These are phyloP conservation scores for Nematolebias whitei DNA, from an alignment of 2,113 vertebrate genomes.

Conservation along the genomic window DNA sequence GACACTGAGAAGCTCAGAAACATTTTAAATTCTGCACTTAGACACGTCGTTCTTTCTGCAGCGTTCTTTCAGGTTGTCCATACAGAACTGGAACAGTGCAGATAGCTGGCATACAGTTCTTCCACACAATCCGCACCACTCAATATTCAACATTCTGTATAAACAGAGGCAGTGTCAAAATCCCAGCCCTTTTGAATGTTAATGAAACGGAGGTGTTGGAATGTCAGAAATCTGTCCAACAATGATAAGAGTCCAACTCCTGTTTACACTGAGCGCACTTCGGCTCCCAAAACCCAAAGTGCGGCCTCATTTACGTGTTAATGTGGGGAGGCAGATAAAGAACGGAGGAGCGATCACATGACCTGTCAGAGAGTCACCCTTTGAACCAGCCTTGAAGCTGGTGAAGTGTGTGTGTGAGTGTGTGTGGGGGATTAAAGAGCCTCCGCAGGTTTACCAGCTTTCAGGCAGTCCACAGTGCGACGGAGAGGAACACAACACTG, in stretches of 20 bases:
- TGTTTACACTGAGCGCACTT: conserved; percentile 80
- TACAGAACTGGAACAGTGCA: conserved; percentile 40
- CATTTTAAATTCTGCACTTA: not conserved
- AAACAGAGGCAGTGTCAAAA: conserved; percentile 79
- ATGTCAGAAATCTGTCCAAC: conserved; percentile 83
- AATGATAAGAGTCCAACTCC: conserved; percentile 81
- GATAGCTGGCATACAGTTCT: conserved; percentile 58
- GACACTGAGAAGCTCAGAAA: conserved; percentile 13
- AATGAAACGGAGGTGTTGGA: conserved; percentile 79
- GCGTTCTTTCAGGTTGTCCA: conserved; percentile 26
- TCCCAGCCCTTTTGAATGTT: conserved; percentile 75
- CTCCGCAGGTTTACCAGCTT: conserved; percentile 77
- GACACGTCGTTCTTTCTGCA: conserved; percentile 6
- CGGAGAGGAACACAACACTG: conserved; percentile 57
- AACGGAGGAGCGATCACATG: conserved; percentile 79
- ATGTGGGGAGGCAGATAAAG: conserved; percentile 83
- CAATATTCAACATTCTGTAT: conserved; percentile 74
- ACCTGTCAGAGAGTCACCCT: conserved; percentile 81
- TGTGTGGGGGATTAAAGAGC: conserved; percentile 72
- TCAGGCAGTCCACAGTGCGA: conserved; percentile 72
- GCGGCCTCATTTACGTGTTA: conserved; percentile 86
- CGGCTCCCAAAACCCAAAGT: conserved; percentile 79
- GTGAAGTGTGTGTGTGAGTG: conserved; percentile 37
- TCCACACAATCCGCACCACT: conserved; percentile 62
- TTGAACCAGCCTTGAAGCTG: conserved; percentile 79